Percentiles rank a stretch among this genome's conserved stretches.
These are phyloP conservation scores for Mugil cephalus DNA, from an alignment of 2,113 vertebrate genomes.

Conservation along the genomic window DNA sequence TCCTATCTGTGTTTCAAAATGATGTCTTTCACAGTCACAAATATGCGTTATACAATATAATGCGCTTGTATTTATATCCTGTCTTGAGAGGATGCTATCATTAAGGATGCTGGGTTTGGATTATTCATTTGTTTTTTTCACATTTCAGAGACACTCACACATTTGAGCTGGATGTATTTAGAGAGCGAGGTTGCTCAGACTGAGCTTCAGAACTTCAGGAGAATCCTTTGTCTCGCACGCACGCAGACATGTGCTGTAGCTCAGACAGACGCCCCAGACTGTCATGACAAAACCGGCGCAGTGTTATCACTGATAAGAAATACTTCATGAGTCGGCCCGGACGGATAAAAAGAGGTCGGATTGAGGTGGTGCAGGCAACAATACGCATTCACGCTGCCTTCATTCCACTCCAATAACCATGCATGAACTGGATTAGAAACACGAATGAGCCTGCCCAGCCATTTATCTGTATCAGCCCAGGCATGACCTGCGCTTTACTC, in stretches of 20 bases:
- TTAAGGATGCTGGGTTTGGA: conserved; percentile 2
- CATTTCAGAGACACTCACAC: conserved; percentile 36
- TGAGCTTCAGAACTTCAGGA: conserved; percentile 14
- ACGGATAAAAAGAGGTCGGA: conserved; percentile 49
- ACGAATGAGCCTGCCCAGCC: conserved; percentile 43
- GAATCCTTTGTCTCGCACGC: conserved; percentile 19
- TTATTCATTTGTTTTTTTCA: conserved; percentile 13
- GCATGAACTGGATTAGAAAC: conserved; percentile 62
- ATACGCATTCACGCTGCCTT: conserved; percentile 52
- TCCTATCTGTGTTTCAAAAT: conserved; percentile 17
- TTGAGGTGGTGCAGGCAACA: conserved; percentile 36
- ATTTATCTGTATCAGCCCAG: conserved; percentile 70
- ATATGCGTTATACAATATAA: conserved; percentile 6
- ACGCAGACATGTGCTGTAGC: background rate
- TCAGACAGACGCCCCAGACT: conserved; percentile 37
- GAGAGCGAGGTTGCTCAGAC: conserved; percentile 7
- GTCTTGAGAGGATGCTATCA: background rate
- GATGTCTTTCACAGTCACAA: conserved; percentile 10
- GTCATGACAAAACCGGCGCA: conserved; percentile 30
- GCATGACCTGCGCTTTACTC: conserved; percentile 66
- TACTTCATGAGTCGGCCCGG: conserved; percentile 49
- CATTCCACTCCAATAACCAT: conserved; percentile 77
- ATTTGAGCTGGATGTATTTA: conserved; percentile 4
- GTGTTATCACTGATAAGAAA: conserved; percentile 47
- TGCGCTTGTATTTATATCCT: conserved; percentile 4